Evolutionary conservation across 2,888 invertebrate genomes (phyloP).

Genomic region (Chromoteleia sp.): DNA sequence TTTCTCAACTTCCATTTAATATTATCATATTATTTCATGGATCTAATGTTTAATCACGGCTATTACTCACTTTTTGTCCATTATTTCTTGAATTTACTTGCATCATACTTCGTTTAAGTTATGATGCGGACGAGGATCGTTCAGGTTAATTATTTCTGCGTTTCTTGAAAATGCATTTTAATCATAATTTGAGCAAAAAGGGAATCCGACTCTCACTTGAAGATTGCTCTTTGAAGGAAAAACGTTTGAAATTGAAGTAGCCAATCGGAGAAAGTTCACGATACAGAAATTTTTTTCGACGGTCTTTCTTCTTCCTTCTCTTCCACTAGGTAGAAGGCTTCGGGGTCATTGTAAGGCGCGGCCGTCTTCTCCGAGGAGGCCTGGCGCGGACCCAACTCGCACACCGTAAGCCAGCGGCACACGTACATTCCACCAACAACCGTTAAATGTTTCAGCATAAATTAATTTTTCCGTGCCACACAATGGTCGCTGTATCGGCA

Average conservation of each 20-base stretch:
- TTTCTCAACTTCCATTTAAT: slow-evolving; percentile 13
- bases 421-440: slow-evolving; percentile 84
- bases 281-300: slow-evolving; percentile 58
- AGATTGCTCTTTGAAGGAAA: slow-evolving; percentile 57
- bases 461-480: slow-evolving; percentile 72
- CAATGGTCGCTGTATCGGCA: slow-evolving; percentile 65
- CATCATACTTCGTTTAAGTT: slow-evolving; percentile 39
- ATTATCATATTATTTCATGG: slow-evolving; percentile 27
- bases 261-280: slow-evolving; percentile 68
- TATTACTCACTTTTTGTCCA: slow-evolving; percentile 17
- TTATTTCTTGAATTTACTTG: slow-evolving; percentile 22
- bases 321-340: slow-evolving; percentile 76
- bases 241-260: slow-evolving; percentile 58
- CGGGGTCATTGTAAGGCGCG: slow-evolving; percentile 83
- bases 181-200: slow-evolving; percentile 57
- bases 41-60: slow-evolving; percentile 9
- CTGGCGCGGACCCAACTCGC: slow-evolving; percentile 83
- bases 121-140: slow-evolving; percentile 15
- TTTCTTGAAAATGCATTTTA: slow-evolving; percentile 39
- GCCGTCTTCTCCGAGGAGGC: slow-evolving; percentile 79
- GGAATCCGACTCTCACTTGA: slow-evolving; percentile 65
- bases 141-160: slow-evolving; percentile 21
- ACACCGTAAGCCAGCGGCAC: slow-evolving; percentile 73
- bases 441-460: slow-evolving; percentile 81
- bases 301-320: slow-evolving; percentile 67